These are phyloP conservation scores for Hyposoter dolosus DNA, from an alignment of 2,888 invertebrate genomes.

Conservation along the genomic window DNA sequence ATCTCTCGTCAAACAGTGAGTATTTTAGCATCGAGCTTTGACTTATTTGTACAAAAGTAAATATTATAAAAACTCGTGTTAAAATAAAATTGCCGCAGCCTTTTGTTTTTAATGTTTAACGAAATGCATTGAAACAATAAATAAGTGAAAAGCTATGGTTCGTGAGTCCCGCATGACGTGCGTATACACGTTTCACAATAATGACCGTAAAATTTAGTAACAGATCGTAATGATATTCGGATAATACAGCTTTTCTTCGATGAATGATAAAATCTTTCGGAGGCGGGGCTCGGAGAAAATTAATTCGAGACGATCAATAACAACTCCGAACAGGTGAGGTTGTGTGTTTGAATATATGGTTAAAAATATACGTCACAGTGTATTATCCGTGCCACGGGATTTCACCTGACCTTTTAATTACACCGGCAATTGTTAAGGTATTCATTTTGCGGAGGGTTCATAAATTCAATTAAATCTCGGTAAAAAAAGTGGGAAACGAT, in stretches of 20 bases:
- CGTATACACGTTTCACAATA: constrained; percentile 30
- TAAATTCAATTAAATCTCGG: neutral
- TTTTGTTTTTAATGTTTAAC: neutral
- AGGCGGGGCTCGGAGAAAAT: neutral
- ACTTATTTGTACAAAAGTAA: neutral
- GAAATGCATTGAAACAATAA: constrained; percentile 23
- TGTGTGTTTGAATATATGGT: constrained; percentile 4
- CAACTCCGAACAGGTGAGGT: neutral
- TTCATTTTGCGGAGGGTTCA: neutral
- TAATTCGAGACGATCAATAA: constrained; percentile 15
- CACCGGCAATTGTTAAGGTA: neutral
- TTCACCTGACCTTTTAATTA: neutral
- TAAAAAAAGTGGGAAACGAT: neutral
- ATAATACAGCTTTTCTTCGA: neutral
- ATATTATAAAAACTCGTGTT: neutral
- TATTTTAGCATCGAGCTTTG: neutral
- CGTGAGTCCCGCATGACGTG: neutral
- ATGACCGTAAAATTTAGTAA: neutral
- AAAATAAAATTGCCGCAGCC: neutral
- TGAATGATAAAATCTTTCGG: constrained; percentile 64
- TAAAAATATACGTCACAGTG: neutral
- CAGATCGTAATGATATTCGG: neutral
- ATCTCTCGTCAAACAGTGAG: constrained; percentile 1
- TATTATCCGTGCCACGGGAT: neutral
- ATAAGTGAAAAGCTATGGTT: constrained; percentile 21